Conservation (phyloP, 1,140 invertebrate genomes). For the Nasonia longicornis region DNA sequence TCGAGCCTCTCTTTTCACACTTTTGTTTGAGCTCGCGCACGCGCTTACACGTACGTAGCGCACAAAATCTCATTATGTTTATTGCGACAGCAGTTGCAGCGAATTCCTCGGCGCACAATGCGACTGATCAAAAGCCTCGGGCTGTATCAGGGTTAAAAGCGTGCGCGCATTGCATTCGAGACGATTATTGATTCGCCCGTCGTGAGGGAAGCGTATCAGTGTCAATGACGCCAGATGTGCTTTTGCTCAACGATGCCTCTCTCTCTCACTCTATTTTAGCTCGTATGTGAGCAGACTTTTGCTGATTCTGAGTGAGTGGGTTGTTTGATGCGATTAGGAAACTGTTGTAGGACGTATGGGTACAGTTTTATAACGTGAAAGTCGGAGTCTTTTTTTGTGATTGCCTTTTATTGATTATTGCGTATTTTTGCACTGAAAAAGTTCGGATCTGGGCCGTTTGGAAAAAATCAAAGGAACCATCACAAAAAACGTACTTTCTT, state of each 20-base stretch:
- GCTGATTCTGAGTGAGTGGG: too few relatives aligned
- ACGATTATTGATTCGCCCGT: slow-evolving; percentile 25
- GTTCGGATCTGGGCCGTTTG: too few relatives aligned
- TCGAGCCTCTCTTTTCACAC: slow-evolving; percentile 4
- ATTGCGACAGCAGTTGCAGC: neutral
- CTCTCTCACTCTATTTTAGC: too few relatives aligned
- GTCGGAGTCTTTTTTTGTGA: too few relatives aligned
- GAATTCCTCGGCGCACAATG: neutral
- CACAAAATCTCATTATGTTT: slow-evolving; percentile 18
- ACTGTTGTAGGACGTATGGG: too few relatives aligned
- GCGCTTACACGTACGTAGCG: neutral
- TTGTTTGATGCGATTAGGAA: too few relatives aligned
- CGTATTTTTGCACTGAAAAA: too few relatives aligned
- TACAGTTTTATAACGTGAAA: too few relatives aligned
- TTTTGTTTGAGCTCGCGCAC: neutral
- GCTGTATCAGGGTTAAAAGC: slow-evolving; percentile 13
- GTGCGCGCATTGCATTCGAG: neutral
- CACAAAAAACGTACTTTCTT: too few relatives aligned
- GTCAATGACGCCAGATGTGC: slow-evolving; percentile 21
- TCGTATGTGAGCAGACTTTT: too few relatives aligned
- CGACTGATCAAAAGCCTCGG: slow-evolving; percentile 9
- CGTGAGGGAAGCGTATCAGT: slow-evolving; percentile 15
- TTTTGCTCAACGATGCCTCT: neutral
- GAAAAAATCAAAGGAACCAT: too few relatives aligned
- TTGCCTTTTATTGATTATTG: too few relatives aligned